Base-by-base conservation (phyloP, 1,140 invertebrate species). In the Drosophila nigrodunni region DNA sequence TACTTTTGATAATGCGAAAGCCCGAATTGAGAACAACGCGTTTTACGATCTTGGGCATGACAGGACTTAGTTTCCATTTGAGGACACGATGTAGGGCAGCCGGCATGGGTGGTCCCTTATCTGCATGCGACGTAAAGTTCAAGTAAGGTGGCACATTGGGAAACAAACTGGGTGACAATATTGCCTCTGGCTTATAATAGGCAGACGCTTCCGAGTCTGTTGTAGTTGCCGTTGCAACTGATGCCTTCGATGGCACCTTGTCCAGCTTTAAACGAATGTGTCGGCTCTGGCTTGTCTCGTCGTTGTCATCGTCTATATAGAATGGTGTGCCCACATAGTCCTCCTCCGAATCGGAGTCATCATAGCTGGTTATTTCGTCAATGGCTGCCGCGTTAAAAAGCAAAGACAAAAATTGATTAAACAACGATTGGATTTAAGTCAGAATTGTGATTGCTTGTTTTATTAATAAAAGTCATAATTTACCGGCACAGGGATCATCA, bases 41-140 rank as follows among this genome's bases (percentile, higher is more conserved):
- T 47, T 99, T 97, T 9, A 99, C 95, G 74, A 97, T 95, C 6
- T 91, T 92, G 4, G 98, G 98, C n/a, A 98, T 99, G 11, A 98
- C 98, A 0, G 96, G 96, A 75, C 97, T 98, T 43, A 98, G 93
- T 81, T 97, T 96, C 98, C 98, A 99, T 88, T 97, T 98, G 10
- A 99, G 93, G 69, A 96, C 94, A 80, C 95, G 96, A 73, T 95
- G 94, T 61, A 97, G 93, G 10, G 95, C 93, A 41, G 94, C 89
- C 0, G 97, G 97, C 85, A 94, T 94, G 13, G 93, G 73, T 1
- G 94, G 93, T 81, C 94, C 93, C 80, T 95, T 95, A 72, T 95
- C 94, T 61, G 96, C 95, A 92, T 96, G 96, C 1, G 94, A 93
- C 25, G 96, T 95, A 93, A 99, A 99, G 78, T 95, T 95, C 35